Percentiles rank a stretch among this genome's conserved stretches.
phyloP scores from a whole-genome alignment of 2,888 invertebrate species.

The Congeria kusceri region DNA sequence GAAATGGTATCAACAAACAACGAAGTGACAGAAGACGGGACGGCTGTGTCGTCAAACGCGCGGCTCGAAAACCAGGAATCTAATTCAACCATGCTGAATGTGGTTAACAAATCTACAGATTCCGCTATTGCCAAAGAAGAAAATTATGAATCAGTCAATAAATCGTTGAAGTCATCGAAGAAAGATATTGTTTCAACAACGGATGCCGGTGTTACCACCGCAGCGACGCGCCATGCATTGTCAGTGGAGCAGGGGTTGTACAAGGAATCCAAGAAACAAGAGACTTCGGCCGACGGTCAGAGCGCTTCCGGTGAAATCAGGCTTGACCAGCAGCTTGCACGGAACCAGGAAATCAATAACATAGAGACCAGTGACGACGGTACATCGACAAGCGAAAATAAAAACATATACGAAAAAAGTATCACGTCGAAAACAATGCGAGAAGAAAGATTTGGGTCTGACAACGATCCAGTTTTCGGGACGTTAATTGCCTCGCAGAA shows the following conservation, averaged over 20 bases:
- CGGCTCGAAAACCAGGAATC: conserved; percentile 48
- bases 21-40: conserved; percentile 46
- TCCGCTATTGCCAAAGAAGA: conserved; percentile 38
- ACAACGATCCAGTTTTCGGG: conserved; percentile 29
- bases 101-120: conserved; percentile 32
- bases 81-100: conserved; percentile 28
- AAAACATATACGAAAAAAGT: conserved; percentile 42
- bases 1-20: conserved; percentile 48
- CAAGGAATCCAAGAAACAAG: conserved; percentile 31
- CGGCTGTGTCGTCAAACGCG: conserved; percentile 39
- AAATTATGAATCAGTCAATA: conserved; percentile 49
- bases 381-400: conserved; percentile 44
- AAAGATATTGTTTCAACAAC: conserved; percentile 55
- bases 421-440: conserved; percentile 40
- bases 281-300: conserved; percentile 44
- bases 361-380: conserved; percentile 45
- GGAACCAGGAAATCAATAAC: conserved; percentile 53
- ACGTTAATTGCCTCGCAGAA: conserved; percentile 42
- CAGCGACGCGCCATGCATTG: conserved; percentile 47
- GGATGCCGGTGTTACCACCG: conserved; percentile 33
- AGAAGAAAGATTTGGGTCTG: conserved; percentile 37
- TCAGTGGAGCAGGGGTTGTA: conserved; percentile 52
- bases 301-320: conserved; percentile 23
- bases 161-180: conserved; percentile 43
- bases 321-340: conserved; percentile 41